These are phyloP conservation scores for Elegia similella DNA, from an alignment of 2,888 invertebrate genomes.

Conservation along the genomic window DNA sequence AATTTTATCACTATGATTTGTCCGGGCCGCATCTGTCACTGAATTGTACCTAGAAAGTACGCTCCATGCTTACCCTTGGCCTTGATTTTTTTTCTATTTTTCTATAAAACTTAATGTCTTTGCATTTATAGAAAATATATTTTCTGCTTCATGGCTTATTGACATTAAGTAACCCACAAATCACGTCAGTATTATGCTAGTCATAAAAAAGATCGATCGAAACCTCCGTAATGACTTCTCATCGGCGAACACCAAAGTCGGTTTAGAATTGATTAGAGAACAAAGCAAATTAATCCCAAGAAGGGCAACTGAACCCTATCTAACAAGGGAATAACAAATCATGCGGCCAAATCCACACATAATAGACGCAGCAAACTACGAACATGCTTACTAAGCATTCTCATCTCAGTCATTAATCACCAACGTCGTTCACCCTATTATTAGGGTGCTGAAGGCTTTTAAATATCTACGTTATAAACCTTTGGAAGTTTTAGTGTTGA, in stretches of 20 bases:
- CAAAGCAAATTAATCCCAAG: constrained; percentile 14
- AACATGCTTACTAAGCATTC: constrained; percentile 17
- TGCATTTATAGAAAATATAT: too few species aligned
- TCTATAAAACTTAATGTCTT: too few species aligned
- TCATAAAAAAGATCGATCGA: neutral
- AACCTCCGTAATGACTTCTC: constrained; percentile 1
- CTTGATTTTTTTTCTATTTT: too few species aligned
- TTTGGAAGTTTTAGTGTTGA: constrained; percentile 7
- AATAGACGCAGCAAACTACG: constrained; percentile 14
- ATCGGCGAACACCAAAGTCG: constrained; percentile 2
- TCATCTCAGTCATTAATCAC: constrained; percentile 47
- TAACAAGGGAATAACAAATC: constrained; percentile 20
- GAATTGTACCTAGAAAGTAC: too few species aligned
- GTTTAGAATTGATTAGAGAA: constrained; percentile 9
- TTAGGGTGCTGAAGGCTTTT: constrained; percentile 56
- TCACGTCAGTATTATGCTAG: too few species aligned
- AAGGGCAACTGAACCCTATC: constrained; percentile 16
- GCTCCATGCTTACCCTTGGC: too few species aligned
- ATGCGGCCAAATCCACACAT: constrained; percentile 17
- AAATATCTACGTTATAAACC: constrained; percentile 42
- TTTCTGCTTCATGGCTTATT: too few species aligned
- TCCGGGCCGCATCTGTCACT: too few species aligned
- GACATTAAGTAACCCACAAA: too few species aligned
- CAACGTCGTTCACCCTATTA: constrained; percentile 48
- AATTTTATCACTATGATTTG: too few species aligned